Evolutionary conservation across 2,797 vertebrate genomes (phyloP), one percentile per base, ranked within the genome.

Genomic region (Zalophus californianus): DNA sequence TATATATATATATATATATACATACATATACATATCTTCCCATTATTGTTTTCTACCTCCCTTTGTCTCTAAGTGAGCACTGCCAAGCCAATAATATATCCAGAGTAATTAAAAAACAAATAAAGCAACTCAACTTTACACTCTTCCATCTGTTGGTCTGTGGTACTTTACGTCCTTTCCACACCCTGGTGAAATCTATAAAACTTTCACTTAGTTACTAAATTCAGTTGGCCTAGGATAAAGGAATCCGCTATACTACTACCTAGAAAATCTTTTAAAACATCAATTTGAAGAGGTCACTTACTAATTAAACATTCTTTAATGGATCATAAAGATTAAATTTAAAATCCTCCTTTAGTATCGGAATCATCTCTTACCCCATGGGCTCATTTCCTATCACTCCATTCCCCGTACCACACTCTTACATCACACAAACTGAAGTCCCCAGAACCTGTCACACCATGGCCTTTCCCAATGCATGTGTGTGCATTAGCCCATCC

Each of bases 71-170:
- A 86, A 86, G 64, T 86, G 83, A 96, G 25, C 56, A 83, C 85
- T 96, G 92, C 95, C 94, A 97, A 94, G 70, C 0, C 95, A 79
- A 85, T 95, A 93, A 78, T 90, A 92, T 95, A 95, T 60, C 66
- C 2, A 0, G n/a, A 97, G 87, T 97, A 95, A 97, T 97, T 97
- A 94, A 96, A 96, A 97, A 97, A 79, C 87, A 94, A 95, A 97
- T 96, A 96, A 97, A 98, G 58, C 72, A 95, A 89, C 86, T 96
- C 95, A 92, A 77, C 44, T 88, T 94, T 90, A 92, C 8, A 86
- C 91, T 97, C 97, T 96, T 86, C 97, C 97, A 97, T 98, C 97
- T 98, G 94, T 95, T 96, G 73, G 13, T 84, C 18, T 90, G 38
- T 79, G 44, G 70, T 89, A 73, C 62, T 73, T 95, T 86, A 68